A percentile compares a stretch with the other conserved stretches of the same genome.
These are phyloP conservation scores for Ochotona curzoniae DNA, from an alignment of 2,113 vertebrate species.

Conservation along the genomic window DNA sequence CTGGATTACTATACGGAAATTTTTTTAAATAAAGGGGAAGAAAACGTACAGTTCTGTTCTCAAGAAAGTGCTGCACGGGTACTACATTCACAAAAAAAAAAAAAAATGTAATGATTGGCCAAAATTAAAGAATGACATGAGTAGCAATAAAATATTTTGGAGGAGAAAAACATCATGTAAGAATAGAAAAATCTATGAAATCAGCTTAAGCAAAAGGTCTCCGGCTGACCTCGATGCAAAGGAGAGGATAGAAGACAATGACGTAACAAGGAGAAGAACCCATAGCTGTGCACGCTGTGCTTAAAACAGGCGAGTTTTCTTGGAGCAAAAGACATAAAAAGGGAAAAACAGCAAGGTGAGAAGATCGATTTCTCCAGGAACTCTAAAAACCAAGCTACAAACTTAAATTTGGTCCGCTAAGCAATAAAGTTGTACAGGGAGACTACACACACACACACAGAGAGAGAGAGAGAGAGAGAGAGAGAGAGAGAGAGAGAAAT, in stretches of 20 bases:
- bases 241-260: not conserved
- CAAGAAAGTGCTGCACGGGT: not conserved
- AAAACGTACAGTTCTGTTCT: constrained; percentile 11
- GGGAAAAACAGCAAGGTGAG: too few relatives aligned
- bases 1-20: not conserved
- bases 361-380: not conserved
- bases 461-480: too few relatives aligned
- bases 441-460: not conserved
- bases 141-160: not conserved
- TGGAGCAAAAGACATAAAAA: not conserved
- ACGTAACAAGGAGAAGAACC: not conserved
- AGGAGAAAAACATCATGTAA: not conserved
- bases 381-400: not conserved
- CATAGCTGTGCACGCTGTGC: not conserved
- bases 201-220: not conserved
- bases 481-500: too few relatives aligned
- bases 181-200: not conserved
- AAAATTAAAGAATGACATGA: not conserved
- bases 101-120: not conserved
- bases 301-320: not conserved
- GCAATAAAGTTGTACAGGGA: not conserved
- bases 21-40: not conserved
- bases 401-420: not conserved
- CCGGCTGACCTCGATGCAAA: not conserved
- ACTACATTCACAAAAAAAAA: not conserved